A percentile compares a stretch with the other conserved stretches of the same genome.
Conservation (phyloP, 2,113 vertebrate genomes). For the Xiphophorus couchianus region DNA sequence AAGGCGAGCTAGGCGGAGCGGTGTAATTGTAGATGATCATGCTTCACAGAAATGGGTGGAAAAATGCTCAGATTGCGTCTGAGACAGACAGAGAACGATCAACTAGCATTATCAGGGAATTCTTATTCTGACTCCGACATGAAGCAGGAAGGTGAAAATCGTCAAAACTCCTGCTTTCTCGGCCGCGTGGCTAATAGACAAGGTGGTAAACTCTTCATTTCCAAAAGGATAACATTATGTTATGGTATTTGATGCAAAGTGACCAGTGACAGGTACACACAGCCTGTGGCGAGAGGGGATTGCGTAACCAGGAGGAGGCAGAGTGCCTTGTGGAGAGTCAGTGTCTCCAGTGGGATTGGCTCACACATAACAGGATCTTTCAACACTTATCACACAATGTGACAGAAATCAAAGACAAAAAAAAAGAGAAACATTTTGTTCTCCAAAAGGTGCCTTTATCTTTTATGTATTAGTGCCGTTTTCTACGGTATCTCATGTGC, state of each 20-base stretch:
- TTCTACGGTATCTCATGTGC: background rate
- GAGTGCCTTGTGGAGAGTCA: background rate
- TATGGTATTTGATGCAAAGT: background rate
- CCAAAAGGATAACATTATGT: background rate
- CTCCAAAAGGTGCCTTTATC: background rate
- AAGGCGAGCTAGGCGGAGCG: background rate
- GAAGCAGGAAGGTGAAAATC: slow-evolving; percentile 12
- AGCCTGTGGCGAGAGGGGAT: background rate
- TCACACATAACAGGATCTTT: background rate
- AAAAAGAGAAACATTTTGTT: background rate
- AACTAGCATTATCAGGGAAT: slow-evolving; percentile 9
- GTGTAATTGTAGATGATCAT: slow-evolving; percentile 44
- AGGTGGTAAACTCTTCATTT: slow-evolving; percentile 10
- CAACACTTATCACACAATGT: background rate
- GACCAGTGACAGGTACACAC: background rate
- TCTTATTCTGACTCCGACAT: slow-evolving; percentile 3
- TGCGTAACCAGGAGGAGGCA: background rate
- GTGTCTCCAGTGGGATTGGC: background rate
- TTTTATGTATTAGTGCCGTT: background rate
- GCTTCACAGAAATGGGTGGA: slow-evolving; percentile 31
- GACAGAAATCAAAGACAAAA: background rate
- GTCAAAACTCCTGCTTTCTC: background rate
- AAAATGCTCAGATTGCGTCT: slow-evolving; percentile 15
- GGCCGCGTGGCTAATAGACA: background rate
- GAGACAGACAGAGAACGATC: slow-evolving; percentile 9